Percentiles rank a stretch among this genome's conserved stretches.
Conservation (phyloP, 2,113 vertebrate genomes). For the Ascaphus truei region DNA sequence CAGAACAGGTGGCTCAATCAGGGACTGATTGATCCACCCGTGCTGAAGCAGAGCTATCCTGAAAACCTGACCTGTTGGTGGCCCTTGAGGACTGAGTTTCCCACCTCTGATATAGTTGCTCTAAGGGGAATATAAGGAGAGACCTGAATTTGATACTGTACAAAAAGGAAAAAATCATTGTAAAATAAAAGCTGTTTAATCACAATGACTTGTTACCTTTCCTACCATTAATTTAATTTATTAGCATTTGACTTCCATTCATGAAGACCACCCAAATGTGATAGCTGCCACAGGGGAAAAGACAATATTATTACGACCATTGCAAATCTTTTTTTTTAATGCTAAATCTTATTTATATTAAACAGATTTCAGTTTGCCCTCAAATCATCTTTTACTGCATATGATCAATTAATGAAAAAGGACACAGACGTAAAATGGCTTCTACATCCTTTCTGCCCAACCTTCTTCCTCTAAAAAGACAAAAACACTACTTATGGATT, state of each 20-base stretch:
- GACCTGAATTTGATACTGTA: too few species aligned
- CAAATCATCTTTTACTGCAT: not conserved
- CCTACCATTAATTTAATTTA: too few species aligned
- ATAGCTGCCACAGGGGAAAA: not conserved
- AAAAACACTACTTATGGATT: not conserved
- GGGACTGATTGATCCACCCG: too few species aligned
- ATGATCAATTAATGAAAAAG: conserved; percentile 18
- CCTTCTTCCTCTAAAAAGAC: not conserved
- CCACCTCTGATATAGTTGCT: too few species aligned
- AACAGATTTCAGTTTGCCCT: not conserved
- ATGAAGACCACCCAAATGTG: not conserved
- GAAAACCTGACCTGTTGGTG: too few species aligned
- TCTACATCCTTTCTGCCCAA: not conserved
- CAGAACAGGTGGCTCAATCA: too few species aligned
- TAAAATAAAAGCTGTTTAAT: too few species aligned
- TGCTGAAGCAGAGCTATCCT: too few species aligned
- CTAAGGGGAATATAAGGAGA: too few species aligned
- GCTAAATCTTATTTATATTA: not conserved
- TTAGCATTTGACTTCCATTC: not conserved
- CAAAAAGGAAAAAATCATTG: too few species aligned
- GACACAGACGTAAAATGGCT: not conserved
- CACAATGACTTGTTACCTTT: too few species aligned
- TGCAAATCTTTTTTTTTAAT: not conserved
- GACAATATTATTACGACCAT: not conserved
- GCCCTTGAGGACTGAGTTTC: too few species aligned